These are phyloP conservation scores for Parnassius apollo DNA, from an alignment of 2,888 invertebrate genomes.

Conservation along the genomic window DNA sequence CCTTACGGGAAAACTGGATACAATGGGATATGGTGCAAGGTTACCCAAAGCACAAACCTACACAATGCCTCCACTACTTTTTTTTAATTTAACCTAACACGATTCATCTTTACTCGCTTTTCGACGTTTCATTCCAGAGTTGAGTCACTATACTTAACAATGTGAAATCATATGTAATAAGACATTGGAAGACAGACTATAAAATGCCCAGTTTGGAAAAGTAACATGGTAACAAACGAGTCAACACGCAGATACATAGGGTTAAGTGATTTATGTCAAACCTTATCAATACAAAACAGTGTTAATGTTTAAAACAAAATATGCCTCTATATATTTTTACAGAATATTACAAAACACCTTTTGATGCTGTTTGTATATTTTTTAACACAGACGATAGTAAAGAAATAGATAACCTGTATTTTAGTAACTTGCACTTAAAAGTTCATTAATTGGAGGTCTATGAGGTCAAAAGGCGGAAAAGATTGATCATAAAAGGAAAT, in stretches of 20 bases:
- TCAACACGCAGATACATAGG: constrained; percentile 38
- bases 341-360: constrained; percentile 28
- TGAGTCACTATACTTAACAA: constrained; percentile 69
- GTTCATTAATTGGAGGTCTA: neutral
- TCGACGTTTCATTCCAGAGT: constrained; percentile 27
- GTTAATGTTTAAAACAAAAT: constrained; percentile 48
- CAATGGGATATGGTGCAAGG: neutral
- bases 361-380: too few species aligned
- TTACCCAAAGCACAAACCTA: neutral
- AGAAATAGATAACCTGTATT: too few species aligned
- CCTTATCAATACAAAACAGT: constrained; percentile 40
- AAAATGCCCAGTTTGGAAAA: constrained; percentile 62
- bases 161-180: constrained; percentile 43
- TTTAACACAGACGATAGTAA: too few species aligned
- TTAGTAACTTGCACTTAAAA: neutral
- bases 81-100: constrained; percentile 12
- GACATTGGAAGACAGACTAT: constrained; percentile 52
- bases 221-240: constrained; percentile 60
- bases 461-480: neutral
- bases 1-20: neutral
- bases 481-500: neutral
- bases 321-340: constrained; percentile 42
- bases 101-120: constrained; percentile 6
- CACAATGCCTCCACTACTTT: neutral
- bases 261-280: constrained; percentile 46